Evolutionary conservation across 2,888 invertebrate genomes (phyloP).

Genomic region (Ptilodon capucinus): DNA sequence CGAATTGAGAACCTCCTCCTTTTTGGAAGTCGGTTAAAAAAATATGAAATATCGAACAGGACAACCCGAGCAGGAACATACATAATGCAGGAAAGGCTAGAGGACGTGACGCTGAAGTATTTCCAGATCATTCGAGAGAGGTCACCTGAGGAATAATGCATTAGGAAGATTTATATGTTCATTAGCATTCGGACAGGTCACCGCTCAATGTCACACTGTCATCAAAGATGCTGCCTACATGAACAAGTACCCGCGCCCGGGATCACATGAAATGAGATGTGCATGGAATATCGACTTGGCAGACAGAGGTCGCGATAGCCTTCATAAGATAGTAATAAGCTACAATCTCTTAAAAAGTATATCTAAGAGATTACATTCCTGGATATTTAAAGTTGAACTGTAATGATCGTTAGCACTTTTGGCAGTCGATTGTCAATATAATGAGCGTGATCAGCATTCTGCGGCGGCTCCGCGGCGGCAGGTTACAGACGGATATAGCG

Average conservation of each 20-base stretch:
- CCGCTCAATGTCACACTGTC: slow-evolving; percentile 61
- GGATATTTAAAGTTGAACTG: slow-evolving; percentile 8
- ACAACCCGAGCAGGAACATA: slow-evolving; percentile 28
- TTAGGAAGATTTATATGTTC: slow-evolving; percentile 41
- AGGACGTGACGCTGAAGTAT: slow-evolving; percentile 35
- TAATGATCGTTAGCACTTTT: slow-evolving; percentile 28
- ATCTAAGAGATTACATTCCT: background rate
- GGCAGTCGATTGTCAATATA: slow-evolving; percentile 45
- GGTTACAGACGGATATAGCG: slow-evolving; percentile 39
- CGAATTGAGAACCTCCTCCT: too few relatives aligned
- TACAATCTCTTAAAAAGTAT: background rate
- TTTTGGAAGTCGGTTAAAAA: too few relatives aligned
- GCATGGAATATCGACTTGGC: slow-evolving; percentile 50
- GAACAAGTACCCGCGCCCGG: slow-evolving; percentile 28
- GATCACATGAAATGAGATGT: slow-evolving; percentile 42
- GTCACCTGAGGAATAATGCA: slow-evolving; percentile 47
- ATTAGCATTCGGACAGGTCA: slow-evolving; percentile 58
- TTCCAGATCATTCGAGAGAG: slow-evolving; percentile 48
- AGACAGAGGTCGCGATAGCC: slow-evolving; percentile 39
- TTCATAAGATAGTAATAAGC: slow-evolving; percentile 28
- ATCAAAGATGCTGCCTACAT: slow-evolving; percentile 57
- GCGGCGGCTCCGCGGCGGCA: slow-evolving; percentile 17
- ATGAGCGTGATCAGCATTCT: slow-evolving; percentile 61
- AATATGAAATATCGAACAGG: slow-evolving; percentile 7
- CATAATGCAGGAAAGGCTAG: slow-evolving; percentile 39